These are phyloP conservation scores for Tanypteryx hageni DNA, from an alignment of 2,888 invertebrate genomes.

Conservation along the genomic window DNA sequence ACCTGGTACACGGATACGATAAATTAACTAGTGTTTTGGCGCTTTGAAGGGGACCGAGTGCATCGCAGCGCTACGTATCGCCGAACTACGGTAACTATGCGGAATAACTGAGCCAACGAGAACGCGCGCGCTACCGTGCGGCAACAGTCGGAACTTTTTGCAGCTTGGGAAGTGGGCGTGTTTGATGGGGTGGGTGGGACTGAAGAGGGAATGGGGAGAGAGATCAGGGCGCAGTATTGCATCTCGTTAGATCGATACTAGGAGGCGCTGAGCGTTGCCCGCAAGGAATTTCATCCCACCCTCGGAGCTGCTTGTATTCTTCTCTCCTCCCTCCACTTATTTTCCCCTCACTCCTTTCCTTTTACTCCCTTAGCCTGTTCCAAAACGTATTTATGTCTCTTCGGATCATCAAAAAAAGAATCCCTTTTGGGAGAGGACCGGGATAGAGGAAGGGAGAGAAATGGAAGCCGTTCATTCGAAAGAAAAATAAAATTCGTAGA, in stretches of 20 bases:
- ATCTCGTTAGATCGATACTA: slow-evolving; percentile 32
- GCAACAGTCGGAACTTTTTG: background rate
- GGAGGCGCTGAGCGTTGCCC: slow-evolving; percentile 25
- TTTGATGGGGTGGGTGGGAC: too few relatives aligned
- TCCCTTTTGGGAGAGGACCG: background rate
- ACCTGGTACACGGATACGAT: background rate
- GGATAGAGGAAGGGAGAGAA: background rate
- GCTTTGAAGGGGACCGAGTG: background rate
- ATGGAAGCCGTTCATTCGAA: background rate
- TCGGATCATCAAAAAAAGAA: background rate
- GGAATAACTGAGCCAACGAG: background rate
- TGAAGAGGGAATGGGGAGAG: background rate
- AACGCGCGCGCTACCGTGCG: background rate
- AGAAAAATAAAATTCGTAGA: background rate
- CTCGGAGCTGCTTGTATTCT: background rate
- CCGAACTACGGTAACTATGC: background rate
- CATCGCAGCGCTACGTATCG: background rate
- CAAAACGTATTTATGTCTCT: slow-evolving; percentile 18
- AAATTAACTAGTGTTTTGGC: background rate
- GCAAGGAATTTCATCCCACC: slow-evolving; percentile 11
- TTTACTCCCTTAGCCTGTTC: background rate
- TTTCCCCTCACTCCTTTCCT: too few relatives aligned
- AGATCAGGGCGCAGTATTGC: slow-evolving; percentile 35
- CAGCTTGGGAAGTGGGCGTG: background rate
- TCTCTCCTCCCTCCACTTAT: too few relatives aligned